Base-by-base conservation (phyloP, 1,140 invertebrate species). In the Bemisia tabaci region DNA sequence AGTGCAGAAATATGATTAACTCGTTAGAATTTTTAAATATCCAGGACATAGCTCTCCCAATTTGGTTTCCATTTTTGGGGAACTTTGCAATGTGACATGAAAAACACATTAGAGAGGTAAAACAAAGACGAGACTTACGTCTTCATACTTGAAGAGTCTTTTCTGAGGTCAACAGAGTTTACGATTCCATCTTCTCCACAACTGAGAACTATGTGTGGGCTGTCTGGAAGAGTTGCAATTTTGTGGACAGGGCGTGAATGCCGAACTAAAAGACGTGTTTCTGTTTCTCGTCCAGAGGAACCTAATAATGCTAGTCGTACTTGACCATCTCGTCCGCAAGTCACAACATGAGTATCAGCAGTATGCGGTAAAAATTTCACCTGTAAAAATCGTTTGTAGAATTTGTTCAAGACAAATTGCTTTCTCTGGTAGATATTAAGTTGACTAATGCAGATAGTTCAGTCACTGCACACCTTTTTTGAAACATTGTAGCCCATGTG, bases 131-230 rank as follows among this genome's bases (percentile, higher is more conserved):
- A 60, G 21, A 75, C 74, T 75, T 78, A 88, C 87, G 81, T 87
- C 11, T 12, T 27, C 12, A 23, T n/a, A 22, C n/a, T 22, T 12
- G 23, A 27, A 21, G 25, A 84, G 12, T 84, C 82, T 67, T 84
- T 79, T 62, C 94, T 82, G 63, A 96, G 80, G 81, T 97, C 95
- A 69, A 91, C 86, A 68, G 85, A 84, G 71, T 88, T 83, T 1
- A 95, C 86, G 59, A 86, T 77, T 0, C 85, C 89, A 82, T 97
- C 94, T 80, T 96, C 93, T 11, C 93, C 94, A 72, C 86, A 91
- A 70, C 88, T 93, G 12, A 95, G 80, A 64, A 97, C 79, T 22
- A 88, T 78, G 74, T 93, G 85, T 12, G 90, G 89, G 67, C 85
- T 86, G 66, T 89, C 85, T 22, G 82, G 77, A 70, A 87, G 82